Evolutionary conservation across 2,113 vertebrate species (phyloP).

Genomic region (zebrafish (Danio rerio)): GRCz12tu NC_133187.1:39141501-39142000

Average conservation of each 20-base stretch:
- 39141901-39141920: constrained; percentile 61
- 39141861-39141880: constrained; percentile 63
- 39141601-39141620: not conserved
- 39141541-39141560: too few species aligned
- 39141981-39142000: not conserved
- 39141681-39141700: constrained; percentile 53
- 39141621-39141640: not conserved
- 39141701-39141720: constrained; percentile 44
- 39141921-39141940: constrained; percentile 56
- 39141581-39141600: too few species aligned
- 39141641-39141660: not conserved
- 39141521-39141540: too few species aligned
- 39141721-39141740: constrained; percentile 42
- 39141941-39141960: constrained; percentile 17
- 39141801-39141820: constrained; percentile 64
- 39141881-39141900: constrained; percentile 32
- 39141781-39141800: constrained; percentile 52
- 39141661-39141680: constrained; percentile 47
- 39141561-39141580: too few species aligned
- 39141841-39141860: constrained; percentile 72
- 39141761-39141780: constrained; percentile 54
- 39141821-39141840: constrained; percentile 50
- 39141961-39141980: constrained; percentile 29
- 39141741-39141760: constrained; percentile 54
- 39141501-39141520: too few species aligned